Evolutionary conservation across 92 coral and sea anemone species (phyloP), one percentile per base, ranked within the genome.

Genomic region (Chrysogorgia sp.): DNA sequence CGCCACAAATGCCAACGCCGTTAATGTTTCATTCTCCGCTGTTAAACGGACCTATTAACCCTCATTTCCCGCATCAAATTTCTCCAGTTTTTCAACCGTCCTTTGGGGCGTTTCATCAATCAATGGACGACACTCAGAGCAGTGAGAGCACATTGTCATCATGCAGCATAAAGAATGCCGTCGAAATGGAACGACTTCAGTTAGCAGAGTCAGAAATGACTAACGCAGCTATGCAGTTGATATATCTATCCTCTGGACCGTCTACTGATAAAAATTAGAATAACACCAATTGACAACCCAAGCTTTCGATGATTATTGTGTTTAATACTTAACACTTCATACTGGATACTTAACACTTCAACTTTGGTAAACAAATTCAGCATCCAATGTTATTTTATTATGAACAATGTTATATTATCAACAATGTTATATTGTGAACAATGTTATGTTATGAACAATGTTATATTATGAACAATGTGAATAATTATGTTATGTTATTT

Each of bases 201-300:
- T 45, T 45, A 45, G n/a, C 20, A 22, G 68, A 62, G 4, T 31
- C 43, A 3, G 43, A 62, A 3, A 22, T 17, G 0, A 62, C 68
- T 1, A 30, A 62, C 14, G 68, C 68, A 2, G 68, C 68, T 45
- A 62, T 62, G 68, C 68, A 62, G 43, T 62, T 62, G 68, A 31
- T 62, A 31, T 62, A 40, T 29, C 68, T 62, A 10, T 58, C 64
- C 21, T 62, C 68, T 62, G 8, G 41, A 2, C 40, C 30, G 68
- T 62, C 68, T 58, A 34, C 64, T 10, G 28, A 58, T 2, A 58
- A 24, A 58, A 24, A 58, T 10, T n/a, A 58, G 33, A 24, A 12
- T 23, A 45, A 31, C 34, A 45, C 10, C 52, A 45, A 10, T 45
- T 45, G 68, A 4, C 1, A 31, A 29, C 68, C n/a, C n/a, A n/a